Evolutionary conservation across 2,888 invertebrate species (phyloP), one percentile per base, ranked within the genome.

Genomic region (Maniola hyperantus): DNA sequence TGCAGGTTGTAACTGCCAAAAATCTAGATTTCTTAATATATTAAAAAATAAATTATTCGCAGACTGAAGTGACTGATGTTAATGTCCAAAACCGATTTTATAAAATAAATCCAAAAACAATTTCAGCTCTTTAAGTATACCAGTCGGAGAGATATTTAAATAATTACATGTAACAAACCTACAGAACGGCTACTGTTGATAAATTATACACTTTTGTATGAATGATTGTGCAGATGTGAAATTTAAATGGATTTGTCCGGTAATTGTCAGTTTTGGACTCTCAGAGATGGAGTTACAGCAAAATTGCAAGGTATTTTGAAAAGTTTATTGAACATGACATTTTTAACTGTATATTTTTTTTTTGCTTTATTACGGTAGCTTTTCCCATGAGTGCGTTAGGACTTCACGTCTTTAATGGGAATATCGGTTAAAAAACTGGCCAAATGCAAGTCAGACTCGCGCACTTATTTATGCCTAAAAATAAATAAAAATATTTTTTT

Each of bases 221-320:
- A 67, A 58, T 67, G 67, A 64, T 64, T 59, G 67, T 67, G 60
- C 65, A 65, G 53, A 66, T 66, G 66, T 55, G 54, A 26, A 69
- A 48, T 18, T 8, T 18, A 15, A 18, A 60, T 51, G 53, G 63
- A 64, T 51, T 60, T 60, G 66, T 66, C 73, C 33, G 51, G 33
- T 67, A 67, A 69, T 67, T 64, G 67, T 55, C 63, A 33, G 44
- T 44, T 54, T 34, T 68, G 65, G 66, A 11, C 51, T 20, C 6
- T 11, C 13, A 6, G 53, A 33, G 50, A 50, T 20, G 33, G 53
- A 53, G 53, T 53, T 54, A 15, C 54, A 34, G 10, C 54, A 8
- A 54, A 54, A 54, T 54, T 54, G 15, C 15, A 10, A 54, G 34
- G 54, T 10, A 4, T 54, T 15, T 33, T 33, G n/a, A 50, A 15